These are phyloP conservation scores for Petrocephalus schoutedeni DNA, from an alignment of 2,797 vertebrate genomes.

Conservation along the genomic window DNA sequence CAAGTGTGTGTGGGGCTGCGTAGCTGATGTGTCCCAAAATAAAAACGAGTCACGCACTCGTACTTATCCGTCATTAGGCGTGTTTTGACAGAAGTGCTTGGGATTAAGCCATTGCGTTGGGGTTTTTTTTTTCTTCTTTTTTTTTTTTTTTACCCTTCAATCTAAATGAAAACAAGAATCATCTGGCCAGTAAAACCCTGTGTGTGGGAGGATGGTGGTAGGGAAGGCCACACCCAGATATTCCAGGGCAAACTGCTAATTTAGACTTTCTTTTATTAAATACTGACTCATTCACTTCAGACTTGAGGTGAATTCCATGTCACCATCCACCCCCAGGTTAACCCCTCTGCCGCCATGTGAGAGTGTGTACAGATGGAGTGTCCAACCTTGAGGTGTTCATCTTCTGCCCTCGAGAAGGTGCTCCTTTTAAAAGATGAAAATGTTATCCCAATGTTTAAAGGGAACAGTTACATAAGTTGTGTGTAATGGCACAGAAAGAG, in stretches of 20 bases:
- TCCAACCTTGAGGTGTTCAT: neutral
- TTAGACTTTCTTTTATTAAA: slow-evolving; percentile 1
- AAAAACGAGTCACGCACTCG: no score
- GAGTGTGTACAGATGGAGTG: neutral
- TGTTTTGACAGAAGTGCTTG: neutral
- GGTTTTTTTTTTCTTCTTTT: neutral
- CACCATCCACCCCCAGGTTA: neutral
- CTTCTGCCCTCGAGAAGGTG: neutral
- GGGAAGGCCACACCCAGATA: neutral
- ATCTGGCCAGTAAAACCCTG: neutral
- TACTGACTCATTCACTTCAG: neutral
- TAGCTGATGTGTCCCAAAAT: neutral
- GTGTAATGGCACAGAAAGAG: neutral
- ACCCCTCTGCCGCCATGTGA: neutral
- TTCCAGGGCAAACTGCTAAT: neutral
- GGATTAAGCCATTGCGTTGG: neutral
- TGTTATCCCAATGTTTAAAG: neutral
- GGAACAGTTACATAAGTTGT: neutral
- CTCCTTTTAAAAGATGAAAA: neutral
- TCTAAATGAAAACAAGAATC: neutral
- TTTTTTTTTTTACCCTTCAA: neutral
- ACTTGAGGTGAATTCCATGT: neutral
- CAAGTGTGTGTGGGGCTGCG: neutral
- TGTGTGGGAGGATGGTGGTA: neutral
- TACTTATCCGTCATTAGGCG: neutral